phyloP scores from a whole-genome alignment of 2,888 invertebrate species.

The Spialia ferax region DNA sequence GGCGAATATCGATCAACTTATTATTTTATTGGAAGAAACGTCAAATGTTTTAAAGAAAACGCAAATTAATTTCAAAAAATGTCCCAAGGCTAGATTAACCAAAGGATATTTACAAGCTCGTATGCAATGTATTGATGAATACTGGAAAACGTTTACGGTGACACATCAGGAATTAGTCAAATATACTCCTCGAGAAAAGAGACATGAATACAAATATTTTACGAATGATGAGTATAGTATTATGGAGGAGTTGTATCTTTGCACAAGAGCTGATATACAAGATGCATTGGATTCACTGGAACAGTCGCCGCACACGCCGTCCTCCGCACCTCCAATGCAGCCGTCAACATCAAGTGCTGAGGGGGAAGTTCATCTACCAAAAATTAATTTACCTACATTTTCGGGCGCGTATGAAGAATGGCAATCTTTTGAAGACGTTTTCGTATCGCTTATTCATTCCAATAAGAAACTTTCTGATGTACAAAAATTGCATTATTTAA shows the following conservation, averaged over 20 bases:
- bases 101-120: not conserved
- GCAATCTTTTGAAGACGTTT: constrained; percentile 18
- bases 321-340: too few relatives aligned
- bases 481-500: constrained; percentile 16
- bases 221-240: not conserved
- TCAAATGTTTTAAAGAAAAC: constrained; percentile 1
- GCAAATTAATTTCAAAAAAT: not conserved
- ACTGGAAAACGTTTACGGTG: not conserved
- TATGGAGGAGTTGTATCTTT: constrained; percentile 16
- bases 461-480: constrained; percentile 8
- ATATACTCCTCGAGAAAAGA: not conserved
- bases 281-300: not conserved
- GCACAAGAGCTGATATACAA: constrained; percentile 17
- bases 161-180: not conserved
- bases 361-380: constrained; percentile 8
- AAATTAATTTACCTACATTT: constrained; percentile 19
- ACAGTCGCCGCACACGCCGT: not conserved
- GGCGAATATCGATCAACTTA: constrained; percentile 1
- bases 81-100: not conserved
- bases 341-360: not conserved
- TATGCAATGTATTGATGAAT: not conserved
- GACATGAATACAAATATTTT: not conserved
- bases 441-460: constrained; percentile 4
- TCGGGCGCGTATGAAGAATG: constrained; percentile 21
- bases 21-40: not conserved